Evolutionary conservation across 2,797 vertebrate species (phyloP), one percentile per base, ranked within the genome.

Genomic region (Haliaeetus vocifer): DNA sequence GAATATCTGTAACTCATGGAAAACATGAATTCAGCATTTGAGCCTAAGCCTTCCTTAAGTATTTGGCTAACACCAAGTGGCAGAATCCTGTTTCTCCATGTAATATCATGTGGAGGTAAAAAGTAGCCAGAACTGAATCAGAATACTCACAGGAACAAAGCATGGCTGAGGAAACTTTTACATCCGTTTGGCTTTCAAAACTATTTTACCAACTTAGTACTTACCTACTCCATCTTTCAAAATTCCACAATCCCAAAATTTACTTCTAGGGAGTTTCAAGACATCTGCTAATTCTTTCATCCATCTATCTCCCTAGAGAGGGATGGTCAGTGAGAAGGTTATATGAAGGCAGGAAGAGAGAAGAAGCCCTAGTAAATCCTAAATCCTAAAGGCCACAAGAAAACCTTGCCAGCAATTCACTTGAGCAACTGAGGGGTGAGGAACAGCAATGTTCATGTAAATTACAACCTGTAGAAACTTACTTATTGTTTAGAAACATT

Each of bases 211-310:
- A 76, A 26, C 6, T 70, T 44, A 62, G 17, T 73, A 95, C 96
- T 93, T 89, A 85, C 67, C 85, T 66, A 58, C 23, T 94, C 25
- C 91, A 81, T 52, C 66, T 81, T 86, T 96, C 73, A 88, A 86
- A 92, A 88, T 68, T 75, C 63, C 75, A 85, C 50, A 94, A 76
- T 76, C 59, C 23, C 92, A 58, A 35, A 58, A 83, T 84, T 74
- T 88, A 90, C 62, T 71, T 93, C 75, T 85, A 92, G 44, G 59
- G 42, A 80, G 22, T 94, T 94, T 93, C 76, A 93, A 86, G 80
- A 88, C 68, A 76, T 63, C 90, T 92, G 62, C 82, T 93, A 92
- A 95, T 80, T 93, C 72, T 86, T 88, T 90, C 76, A 73, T 90
- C 68, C 63, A 81, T 65, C 86, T 72, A 52, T 68, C 66, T 91